Evolutionary conservation across 2,888 invertebrate species (phyloP), one percentile per base, ranked within the genome.

Genomic region (Adelphocoris suturalis): DNA sequence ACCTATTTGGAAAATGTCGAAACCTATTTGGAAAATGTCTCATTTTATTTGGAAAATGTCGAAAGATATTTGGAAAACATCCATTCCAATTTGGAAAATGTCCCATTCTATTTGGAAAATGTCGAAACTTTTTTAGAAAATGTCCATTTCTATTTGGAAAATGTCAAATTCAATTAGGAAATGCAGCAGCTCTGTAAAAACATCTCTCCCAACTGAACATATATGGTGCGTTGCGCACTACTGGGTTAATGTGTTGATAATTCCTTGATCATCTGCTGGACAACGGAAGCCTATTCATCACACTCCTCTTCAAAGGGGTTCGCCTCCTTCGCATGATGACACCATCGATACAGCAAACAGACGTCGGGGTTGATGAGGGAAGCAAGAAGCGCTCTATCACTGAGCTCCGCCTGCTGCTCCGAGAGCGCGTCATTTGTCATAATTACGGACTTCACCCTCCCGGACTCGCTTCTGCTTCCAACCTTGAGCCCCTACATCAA

Each of bases 341-440:
- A 68, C 68, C 68, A 11, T 68, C 68, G 68, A 68, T 68, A 68
- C 68, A 68, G 68, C 19, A 9, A 68, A 68, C 68, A 68, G 68
- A 68, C 68, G 68, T 68, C 19, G 68, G 68, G 68, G 68, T 23
- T 68, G 68, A 68, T 68, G 68, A 23, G 27, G 68, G 68, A 37
- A 68, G 68, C 68, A 68, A 68, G 68, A 68, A 68, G 23, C 68
- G 68, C 19, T 68, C 68, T 68, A 68, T 23, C 68, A 68, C 68
- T 23, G 37, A 11, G 68, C 19, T 68, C 68, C 19, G 68, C 68
- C 68, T 68, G 68, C 37, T 37, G 37, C 37, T 37, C 37, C 7
- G 19, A 19, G 68, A 68, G 68, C 68, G 61, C 61, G 68, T 68
- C 68, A 68, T 68, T 68, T 68, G 68, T 68, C 68, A 68, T 68